Base-by-base conservation (phyloP, 2,797 vertebrate genomes). In the Acropternis orthonyx region DNA sequence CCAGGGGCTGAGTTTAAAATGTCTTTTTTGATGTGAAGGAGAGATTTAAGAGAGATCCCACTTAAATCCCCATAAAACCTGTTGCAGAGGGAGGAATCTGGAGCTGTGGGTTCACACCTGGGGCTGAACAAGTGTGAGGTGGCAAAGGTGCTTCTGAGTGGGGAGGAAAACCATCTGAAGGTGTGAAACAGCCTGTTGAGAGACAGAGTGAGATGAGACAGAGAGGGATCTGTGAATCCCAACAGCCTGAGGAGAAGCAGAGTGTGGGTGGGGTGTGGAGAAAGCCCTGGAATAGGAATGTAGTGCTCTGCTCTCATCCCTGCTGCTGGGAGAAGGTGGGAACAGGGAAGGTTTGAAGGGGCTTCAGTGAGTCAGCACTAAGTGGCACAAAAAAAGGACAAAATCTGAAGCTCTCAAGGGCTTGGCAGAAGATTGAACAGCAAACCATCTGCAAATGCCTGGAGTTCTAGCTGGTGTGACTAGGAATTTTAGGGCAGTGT, bases 31-130 rank as follows among this genome's bases (percentile, higher is more conserved):
- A 71, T 51, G 49, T 65, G 18, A 49, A 28, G 51, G 21, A 46
- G 80, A 26, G 8, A 21, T 39, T 61, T 7, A 7, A 34, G 52
- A 85, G 39, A 44, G 76, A n/a, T 44, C n/a, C 2, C 0, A 0
- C 22, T 65, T 36, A 3, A 5, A 12, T 61, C 24, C 32, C 12
- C 15, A 2, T 28, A 22, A 62, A 86, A 58, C 28, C 52, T 85
- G 52, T 74, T 71, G 74, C 48, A 39, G 34, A 55, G 17, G 32
- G 51, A 44, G 32, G 13, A 6, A 41, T 63, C 14, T 21, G 20
- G 24, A 27, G 58, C 92, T 32, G 77, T n/a, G n/a, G n/a, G n/a
- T n/a, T n/a, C n/a, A n/a, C n/a, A n/a, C n/a, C n/a, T 61, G 41
- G 65, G 73, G 77, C 44, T 82, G 71, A 62, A 5, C 36, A 18